Evolutionary conservation across 2,888 invertebrate genomes (phyloP).

Genomic region (Gortyna flavago): DNA sequence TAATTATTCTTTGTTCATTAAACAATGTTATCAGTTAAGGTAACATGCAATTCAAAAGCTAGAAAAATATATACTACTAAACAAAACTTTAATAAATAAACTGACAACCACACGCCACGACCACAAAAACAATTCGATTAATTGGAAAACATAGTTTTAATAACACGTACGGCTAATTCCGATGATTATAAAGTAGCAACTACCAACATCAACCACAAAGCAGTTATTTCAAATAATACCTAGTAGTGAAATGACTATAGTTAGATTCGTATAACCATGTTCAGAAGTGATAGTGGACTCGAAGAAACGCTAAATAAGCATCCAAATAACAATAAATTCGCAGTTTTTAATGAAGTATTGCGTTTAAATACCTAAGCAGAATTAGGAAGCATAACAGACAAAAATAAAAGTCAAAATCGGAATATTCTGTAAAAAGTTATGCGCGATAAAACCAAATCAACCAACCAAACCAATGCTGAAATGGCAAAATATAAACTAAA

Average conservation of each 20-base stretch:
- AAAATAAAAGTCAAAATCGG: too few relatives aligned
- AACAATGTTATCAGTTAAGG: background rate
- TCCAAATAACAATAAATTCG: too few relatives aligned
- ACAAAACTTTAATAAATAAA: conserved; percentile 26
- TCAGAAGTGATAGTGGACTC: background rate
- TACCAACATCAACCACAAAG: conserved; percentile 12
- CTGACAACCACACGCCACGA: conserved; percentile 6
- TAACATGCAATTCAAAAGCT: background rate
- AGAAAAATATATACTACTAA: background rate
- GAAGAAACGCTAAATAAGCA: background rate
- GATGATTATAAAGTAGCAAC: conserved; percentile 20
- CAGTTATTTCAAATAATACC: conserved; percentile 18
- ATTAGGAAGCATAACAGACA: background rate
- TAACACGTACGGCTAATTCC: conserved; percentile 17
- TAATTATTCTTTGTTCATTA: background rate
- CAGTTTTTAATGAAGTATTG: background rate
- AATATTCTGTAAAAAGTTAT: background rate
- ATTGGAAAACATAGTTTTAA: conserved; percentile 25
- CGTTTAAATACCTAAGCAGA: background rate
- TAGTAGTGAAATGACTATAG: background rate
- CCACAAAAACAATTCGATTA: conserved; percentile 33
- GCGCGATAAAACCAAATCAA: too few relatives aligned
- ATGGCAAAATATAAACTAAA: background rate
- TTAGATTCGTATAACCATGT: background rate
- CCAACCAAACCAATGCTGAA: too few relatives aligned